Percentiles rank a stretch among this genome's conserved stretches.
Evolutionary conservation across 2,797 vertebrate species (phyloP).

Genomic region (Heterohyrax brucei): DNA sequence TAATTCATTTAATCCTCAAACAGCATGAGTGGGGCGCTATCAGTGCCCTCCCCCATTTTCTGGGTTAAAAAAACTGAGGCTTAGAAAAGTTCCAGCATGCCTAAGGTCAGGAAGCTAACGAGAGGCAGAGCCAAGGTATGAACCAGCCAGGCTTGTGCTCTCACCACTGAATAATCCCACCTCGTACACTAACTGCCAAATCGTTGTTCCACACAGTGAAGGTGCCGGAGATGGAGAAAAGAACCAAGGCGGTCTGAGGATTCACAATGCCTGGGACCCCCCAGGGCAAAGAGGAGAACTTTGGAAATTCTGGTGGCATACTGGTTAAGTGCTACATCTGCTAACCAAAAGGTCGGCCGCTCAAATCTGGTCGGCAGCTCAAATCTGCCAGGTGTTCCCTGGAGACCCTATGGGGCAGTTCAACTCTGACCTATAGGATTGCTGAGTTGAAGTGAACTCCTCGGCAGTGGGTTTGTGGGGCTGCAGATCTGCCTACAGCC

Average conservation of each 20-base stretch:
- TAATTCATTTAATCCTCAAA: conserved; percentile 50
- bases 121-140: accelerated
- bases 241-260: not conserved
- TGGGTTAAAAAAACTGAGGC: not conserved
- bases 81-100: not conserved
- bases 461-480: not conserved
- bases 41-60: not conserved
- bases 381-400: no score
- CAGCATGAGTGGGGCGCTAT: not conserved
- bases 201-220: not conserved
- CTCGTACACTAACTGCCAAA: not conserved
- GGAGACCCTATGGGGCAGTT: no score
- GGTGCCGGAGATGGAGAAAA: not conserved
- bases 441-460: no score
- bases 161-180: not conserved
- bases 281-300: not conserved
- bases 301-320: not conserved
- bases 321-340: not conserved
- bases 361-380: no score
- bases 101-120: not conserved
- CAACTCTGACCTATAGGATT: no score
- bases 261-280: not conserved
- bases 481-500: conserved; percentile 30
- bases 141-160: not conserved
- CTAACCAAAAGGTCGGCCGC: no score